Base-by-base conservation (phyloP, 2,888 invertebrate genomes). In the Hartigia nigra region DNA sequence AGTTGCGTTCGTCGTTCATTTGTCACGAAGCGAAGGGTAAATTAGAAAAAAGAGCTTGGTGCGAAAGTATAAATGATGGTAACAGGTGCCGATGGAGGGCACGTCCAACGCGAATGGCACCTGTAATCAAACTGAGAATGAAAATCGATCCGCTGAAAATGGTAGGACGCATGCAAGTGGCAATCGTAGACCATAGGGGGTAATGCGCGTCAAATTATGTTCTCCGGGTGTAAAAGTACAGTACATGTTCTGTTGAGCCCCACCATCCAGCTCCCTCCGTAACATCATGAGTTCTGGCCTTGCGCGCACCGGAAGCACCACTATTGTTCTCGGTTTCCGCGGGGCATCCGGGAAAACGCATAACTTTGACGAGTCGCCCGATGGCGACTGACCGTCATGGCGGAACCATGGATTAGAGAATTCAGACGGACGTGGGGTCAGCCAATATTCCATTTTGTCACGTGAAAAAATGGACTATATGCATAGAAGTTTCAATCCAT, bases 371-470 rank as follows among this genome's bases (percentile, higher is more conserved):
- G 78, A 70, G 75, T 77, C 79, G 82, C 77, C 79, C 81, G 81
- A 80, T 80, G 80, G 76, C 76, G 75, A 80, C 77, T 79, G 82
- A 80, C 81, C 78, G 79, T 82, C 82, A 82, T 83, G 86, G 89
- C 91, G 91, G 91, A 91, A 91, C 83, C 89, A 91, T 90, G 90
- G 91, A 90, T 91, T 91, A 90, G 88, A 88, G 89, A 88, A 86
- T 89, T 82, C 85, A 80, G 84, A 84, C 79, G 81, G 72, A 82
- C 80, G 80, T 79, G 81, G 80, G 83, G 80, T 78, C 78, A 80
- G 70, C 78, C 14, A 23, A 55, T 23, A 55, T 55, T 55, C 23
- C 23, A 55, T 23, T 55, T 55, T 55, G 23, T 55, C 39, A 23
- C 23, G 39, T 55, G 5, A 23, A 23, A 55, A 55, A 55, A 55